Evolutionary conservation across 2,113 vertebrate genomes (phyloP), one percentile per base, ranked within the genome.

Genomic region (Mirounga angustirostris): DNA sequence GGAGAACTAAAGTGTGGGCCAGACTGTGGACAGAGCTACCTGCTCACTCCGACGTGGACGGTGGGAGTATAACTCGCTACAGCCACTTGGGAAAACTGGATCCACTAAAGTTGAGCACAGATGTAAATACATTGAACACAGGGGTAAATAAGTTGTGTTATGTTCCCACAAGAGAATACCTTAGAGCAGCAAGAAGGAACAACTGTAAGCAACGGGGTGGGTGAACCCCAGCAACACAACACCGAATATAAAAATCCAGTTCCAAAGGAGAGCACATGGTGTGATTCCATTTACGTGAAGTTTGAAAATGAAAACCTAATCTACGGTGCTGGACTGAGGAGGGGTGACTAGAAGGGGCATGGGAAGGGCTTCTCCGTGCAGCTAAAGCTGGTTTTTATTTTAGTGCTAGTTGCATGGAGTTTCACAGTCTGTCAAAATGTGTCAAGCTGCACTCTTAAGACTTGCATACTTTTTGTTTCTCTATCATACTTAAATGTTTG

Each of bases 191-290:
- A 1, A 50, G 59, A 33, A 46, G 0, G 22, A 19, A 0, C 56
- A 61, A 0, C 21, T 11, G 0, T 2, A 0, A 4, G 18, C n/a
- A 0, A 1, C 0, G 28, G 19, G 10, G 59, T 5, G 15, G 12
- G 15, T 2, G 24, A 7, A 1, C 33, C 50, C 43, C 36, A 2
- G 16, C 82, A 24, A 36, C 67, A 4, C 3, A 8, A 4, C 0
- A 5, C 0, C 10, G 21, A 2, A 18, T 0, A 18, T 3, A 46
- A 4, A 82, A 12, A 4, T 33, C 88, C 16, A 2, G 33, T 0
- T 43, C 36, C 19, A 0, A 4, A 65, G 24, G 40, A 8, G 12
- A 36, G 28, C n/a, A 0, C 2, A 1, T 2, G 2, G n/a, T 7
- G 6, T 1, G 54, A 36, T 5, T 8, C 54, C 52, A 2, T 19